phyloP scores from a whole-genome alignment of 2,888 invertebrate species.

The Athrips mouffetella region DNA sequence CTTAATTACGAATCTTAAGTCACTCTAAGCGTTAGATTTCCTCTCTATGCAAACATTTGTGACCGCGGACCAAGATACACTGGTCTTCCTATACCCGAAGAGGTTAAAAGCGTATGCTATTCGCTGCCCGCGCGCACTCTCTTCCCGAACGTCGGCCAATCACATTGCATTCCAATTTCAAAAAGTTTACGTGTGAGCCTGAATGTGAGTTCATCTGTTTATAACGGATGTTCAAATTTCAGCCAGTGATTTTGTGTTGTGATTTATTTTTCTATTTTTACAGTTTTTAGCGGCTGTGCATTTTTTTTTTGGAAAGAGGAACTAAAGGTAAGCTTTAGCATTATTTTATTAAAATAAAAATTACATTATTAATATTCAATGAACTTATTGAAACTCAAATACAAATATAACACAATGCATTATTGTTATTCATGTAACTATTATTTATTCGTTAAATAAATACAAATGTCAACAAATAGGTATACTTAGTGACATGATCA shows the following conservation, averaged over 20 bases:
- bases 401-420: neutral
- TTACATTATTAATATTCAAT: neutral
- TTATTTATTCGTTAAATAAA: too few relatives aligned
- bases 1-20: too few relatives aligned
- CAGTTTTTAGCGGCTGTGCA: slow-evolving; percentile 33
- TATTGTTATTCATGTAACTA: too few relatives aligned
- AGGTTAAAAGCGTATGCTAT: slow-evolving; percentile 57
- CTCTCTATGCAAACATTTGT: neutral
- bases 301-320: slow-evolving; percentile 20
- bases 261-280: slow-evolving; percentile 28
- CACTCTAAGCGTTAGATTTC: neutral
- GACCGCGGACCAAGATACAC: slow-evolving; percentile 32
- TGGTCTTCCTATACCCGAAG: slow-evolving; percentile 42
- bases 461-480: too few relatives aligned
- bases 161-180: slow-evolving; percentile 30
- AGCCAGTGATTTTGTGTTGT: slow-evolving; percentile 34
- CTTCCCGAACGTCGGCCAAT: slow-evolving; percentile 28
- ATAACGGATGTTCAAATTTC: slow-evolving; percentile 19
- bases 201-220: slow-evolving; percentile 22
- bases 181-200: slow-evolving; percentile 21
- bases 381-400: neutral
- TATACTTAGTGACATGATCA: too few relatives aligned
- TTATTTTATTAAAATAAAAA: slow-evolving; percentile 6
- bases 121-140: slow-evolving; percentile 55
- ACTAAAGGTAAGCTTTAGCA: slow-evolving; percentile 34